Evolutionary conservation across 2,888 invertebrate species (phyloP).

Genomic region (Macrosiphum euphorbiae): DNA sequence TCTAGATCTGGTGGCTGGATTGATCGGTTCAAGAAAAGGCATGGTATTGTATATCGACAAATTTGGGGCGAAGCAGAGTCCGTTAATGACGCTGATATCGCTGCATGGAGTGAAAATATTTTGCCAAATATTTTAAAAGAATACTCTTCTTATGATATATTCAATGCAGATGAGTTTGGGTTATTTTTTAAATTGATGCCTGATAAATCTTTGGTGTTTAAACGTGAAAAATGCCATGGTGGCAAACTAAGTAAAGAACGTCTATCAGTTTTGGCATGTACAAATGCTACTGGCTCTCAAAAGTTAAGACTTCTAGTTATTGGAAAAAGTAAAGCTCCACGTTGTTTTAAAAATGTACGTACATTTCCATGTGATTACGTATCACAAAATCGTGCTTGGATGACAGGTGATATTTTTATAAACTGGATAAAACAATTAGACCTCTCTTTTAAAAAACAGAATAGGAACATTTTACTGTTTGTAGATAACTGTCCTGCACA

Average conservation of each 20-base stretch:
- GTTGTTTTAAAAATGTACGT: too few species aligned
- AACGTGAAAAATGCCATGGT: conserved; percentile 68
- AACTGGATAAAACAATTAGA: conserved; percentile 17
- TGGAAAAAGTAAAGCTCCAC: too few species aligned
- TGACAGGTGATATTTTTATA: conserved; percentile 34
- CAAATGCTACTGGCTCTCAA: neutral
- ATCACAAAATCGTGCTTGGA: too few species aligned
- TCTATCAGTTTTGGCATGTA: conserved; percentile 55
- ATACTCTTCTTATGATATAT: conserved; percentile 17
- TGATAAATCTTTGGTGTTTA: conserved; percentile 68
- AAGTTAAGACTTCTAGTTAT: too few species aligned
- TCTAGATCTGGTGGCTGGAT: too few species aligned
- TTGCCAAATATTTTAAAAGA: conserved; percentile 35
- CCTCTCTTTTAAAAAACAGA: conserved; percentile 5
- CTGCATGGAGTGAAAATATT: conserved; percentile 32
- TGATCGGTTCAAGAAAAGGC: too few species aligned
- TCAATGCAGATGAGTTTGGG: conserved; percentile 68
- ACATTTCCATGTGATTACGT: too few species aligned
- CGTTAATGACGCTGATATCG: too few species aligned
- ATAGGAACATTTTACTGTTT: conserved; percentile 19
- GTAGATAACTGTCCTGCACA: neutral
- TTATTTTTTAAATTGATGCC: conserved; percentile 68
- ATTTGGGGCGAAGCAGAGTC: too few species aligned
- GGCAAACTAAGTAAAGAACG: conserved; percentile 69
- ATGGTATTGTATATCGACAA: too few species aligned